Percentiles rank a stretch among this genome's conserved stretches.
Evolutionary conservation across 2,888 invertebrate species (phyloP).

Genomic region (Gymnoscelis rufifasciata): DNA sequence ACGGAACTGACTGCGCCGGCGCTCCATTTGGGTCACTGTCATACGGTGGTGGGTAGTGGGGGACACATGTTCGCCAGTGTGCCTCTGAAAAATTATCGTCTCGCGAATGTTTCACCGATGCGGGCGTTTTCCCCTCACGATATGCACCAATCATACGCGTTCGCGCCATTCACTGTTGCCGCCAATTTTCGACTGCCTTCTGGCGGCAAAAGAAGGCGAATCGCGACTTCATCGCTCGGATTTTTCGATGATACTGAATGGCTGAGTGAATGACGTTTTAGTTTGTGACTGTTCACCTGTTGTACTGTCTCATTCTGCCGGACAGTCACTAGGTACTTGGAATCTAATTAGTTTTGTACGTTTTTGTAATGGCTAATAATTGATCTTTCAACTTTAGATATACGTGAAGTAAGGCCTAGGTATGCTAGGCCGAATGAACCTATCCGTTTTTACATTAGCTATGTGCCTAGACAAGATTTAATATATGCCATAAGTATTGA

Average conservation of each 20-base stretch:
- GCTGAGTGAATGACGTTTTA: conserved; percentile 36
- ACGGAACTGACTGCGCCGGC: conserved; percentile 76
- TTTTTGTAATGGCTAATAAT: neutral
- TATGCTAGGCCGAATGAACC: no score
- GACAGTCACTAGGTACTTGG: conserved; percentile 22
- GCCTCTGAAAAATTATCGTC: conserved; percentile 73
- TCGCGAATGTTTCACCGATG: conserved; percentile 69
- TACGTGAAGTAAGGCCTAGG: no score
- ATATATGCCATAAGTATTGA: no score
- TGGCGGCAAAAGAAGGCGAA: conserved; percentile 16
- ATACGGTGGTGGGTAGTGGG: conserved; percentile 72
- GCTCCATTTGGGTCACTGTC: conserved; percentile 78
- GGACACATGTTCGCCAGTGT: conserved; percentile 62
- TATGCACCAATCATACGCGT: conserved; percentile 57
- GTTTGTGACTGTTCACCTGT: conserved; percentile 21
- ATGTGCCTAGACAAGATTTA: no score
- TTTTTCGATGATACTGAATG: conserved; percentile 38
- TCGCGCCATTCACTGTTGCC: conserved; percentile 42
- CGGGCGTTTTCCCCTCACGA: conserved; percentile 64
- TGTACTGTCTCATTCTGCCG: conserved; percentile 28
- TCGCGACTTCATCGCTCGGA: conserved; percentile 32
- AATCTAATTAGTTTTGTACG: conserved; percentile 15
- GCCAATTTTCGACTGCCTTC: conserved; percentile 45
- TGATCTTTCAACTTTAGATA: neutral
- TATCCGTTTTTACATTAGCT: no score